phyloP scores from a whole-genome alignment of 2,113 vertebrate species.

The Hystrix cristata region DNA sequence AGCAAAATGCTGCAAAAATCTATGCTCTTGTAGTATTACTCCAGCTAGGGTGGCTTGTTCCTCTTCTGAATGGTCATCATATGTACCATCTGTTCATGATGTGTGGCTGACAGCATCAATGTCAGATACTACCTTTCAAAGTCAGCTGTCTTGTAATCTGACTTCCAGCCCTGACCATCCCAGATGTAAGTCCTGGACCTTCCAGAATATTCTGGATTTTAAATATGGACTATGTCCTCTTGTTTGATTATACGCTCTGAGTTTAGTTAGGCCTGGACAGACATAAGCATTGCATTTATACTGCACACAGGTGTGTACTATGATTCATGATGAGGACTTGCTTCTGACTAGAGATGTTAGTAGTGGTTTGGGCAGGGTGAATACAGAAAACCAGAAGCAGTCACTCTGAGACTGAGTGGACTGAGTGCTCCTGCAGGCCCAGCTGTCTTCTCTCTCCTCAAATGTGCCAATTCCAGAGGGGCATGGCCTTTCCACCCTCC shows the following conservation, averaged over 20 bases:
- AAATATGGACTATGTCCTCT: conserved; percentile 24
- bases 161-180: neutral
- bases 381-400: neutral
- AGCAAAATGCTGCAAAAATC: conserved; percentile 18
- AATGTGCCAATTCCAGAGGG: neutral
- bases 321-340: neutral
- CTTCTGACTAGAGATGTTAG: neutral
- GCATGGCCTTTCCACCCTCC: neutral
- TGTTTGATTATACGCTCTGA: neutral
- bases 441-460: neutral
- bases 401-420: neutral
- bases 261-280: neutral
- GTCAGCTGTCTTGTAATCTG: conserved; percentile 3
- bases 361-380: neutral
- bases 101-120: neutral
- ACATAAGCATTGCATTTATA: neutral
- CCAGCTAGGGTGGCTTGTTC: neutral
- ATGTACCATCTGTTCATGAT: neutral
- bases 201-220: conserved; percentile 47
- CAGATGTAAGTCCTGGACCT: neutral
- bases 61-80: neutral
- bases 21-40: neutral
- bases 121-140: conserved; percentile 4
- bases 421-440: neutral
- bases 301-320: neutral